Conservation (phyloP, 1,140 invertebrate species). For the Aphis gossypii region DNA sequence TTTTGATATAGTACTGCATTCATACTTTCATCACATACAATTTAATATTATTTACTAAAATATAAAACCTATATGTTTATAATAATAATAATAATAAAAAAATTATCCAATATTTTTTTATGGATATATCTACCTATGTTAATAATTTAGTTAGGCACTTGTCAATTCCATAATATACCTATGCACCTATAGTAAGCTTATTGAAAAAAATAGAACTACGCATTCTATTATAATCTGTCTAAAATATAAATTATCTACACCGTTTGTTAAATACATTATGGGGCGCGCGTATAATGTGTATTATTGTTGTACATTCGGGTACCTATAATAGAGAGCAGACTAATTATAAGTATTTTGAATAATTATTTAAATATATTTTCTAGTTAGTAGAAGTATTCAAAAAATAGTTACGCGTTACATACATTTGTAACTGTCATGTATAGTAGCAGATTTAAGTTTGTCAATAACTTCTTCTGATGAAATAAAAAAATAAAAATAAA, state of each 20-base stretch:
- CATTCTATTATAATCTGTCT: too few species aligned
- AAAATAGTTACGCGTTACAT: not conserved
- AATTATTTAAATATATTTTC: too few species aligned
- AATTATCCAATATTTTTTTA: not conserved
- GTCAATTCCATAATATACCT: not conserved
- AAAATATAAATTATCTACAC: too few species aligned
- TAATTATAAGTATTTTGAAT: too few species aligned
- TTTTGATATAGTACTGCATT: not conserved
- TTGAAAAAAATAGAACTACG: too few species aligned
- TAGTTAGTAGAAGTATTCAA: not conserved
- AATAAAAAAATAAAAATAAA: not conserved
- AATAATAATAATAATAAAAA: not conserved
- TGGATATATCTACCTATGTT: not conserved
- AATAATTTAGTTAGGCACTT: too few species aligned
- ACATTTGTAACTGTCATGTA: not conserved
- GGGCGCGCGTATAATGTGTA: too few species aligned
- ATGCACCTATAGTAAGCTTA: too few species aligned
- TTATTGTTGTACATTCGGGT: too few species aligned
- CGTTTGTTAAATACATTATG: too few species aligned
- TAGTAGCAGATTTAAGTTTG: not conserved
- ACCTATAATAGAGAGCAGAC: too few species aligned
- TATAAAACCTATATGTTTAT: not conserved
- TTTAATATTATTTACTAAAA: not conserved
- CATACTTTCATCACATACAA: not conserved
- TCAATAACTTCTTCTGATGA: not conserved